phyloP scores from a whole-genome alignment of 2,797 vertebrate species.

The Catharus ustulatus region DNA sequence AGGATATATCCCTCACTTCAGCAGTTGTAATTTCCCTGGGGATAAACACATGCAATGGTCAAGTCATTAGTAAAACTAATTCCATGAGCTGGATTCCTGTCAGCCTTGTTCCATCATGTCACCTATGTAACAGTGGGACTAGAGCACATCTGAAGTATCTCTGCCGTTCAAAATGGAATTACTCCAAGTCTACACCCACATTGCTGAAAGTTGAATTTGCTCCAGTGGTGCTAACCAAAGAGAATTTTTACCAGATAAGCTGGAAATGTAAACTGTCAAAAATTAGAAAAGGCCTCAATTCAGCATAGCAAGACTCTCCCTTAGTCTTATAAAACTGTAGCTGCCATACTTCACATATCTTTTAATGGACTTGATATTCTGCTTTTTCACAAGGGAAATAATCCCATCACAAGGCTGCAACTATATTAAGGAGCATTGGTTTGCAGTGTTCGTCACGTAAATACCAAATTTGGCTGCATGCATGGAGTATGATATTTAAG shows the following conservation, averaged over 20 bases:
- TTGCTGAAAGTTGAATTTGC: slow-evolving; percentile 28
- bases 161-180: slow-evolving; percentile 23
- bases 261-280: slow-evolving; percentile 15
- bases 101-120: not conserved
- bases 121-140: not conserved
- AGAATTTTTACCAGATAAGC: slow-evolving; percentile 6
- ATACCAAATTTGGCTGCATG: slow-evolving; percentile 15
- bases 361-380: slow-evolving; percentile 64
- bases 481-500: slow-evolving; percentile 44
- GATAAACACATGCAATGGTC: not conserved
- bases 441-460: slow-evolving; percentile 13
- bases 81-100: not conserved
- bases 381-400: slow-evolving; percentile 53
- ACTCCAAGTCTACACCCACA: slow-evolving; percentile 48
- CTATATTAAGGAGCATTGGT: slow-evolving; percentile 50
- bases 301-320: slow-evolving; percentile 13
- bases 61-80: not conserved
- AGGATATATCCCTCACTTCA: not conserved
- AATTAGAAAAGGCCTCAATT: slow-evolving; percentile 15
- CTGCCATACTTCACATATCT: slow-evolving; percentile 36
- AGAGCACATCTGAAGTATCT: not conserved
- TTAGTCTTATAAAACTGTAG: slow-evolving; percentile 26
- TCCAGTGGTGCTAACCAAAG: slow-evolving; percentile 42
- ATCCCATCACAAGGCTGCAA: slow-evolving; percentile 43
- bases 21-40: not conserved